Evolutionary conservation across 1,140 invertebrate genomes (phyloP), one percentile per base, ranked within the genome.

Genomic region (Rhynchophorus ferrugineus): DNA sequence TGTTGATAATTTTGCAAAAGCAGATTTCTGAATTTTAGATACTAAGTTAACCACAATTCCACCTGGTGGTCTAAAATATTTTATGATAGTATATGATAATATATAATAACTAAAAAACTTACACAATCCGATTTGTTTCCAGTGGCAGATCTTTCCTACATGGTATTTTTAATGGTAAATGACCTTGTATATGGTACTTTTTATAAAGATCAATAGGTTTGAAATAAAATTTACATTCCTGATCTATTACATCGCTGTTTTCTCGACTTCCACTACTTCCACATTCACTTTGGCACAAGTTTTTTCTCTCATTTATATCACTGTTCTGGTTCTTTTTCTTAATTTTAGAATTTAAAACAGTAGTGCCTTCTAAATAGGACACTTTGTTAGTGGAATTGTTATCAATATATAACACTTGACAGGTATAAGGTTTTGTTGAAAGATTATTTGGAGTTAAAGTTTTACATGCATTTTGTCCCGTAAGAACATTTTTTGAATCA

Each of bases 201-300:
- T 37, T 48, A 9, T 54, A 44, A 42, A 53, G 44, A 49, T 64
- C 61, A 44, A 64, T 62, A 5, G 62, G 62, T 49, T 64, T 64
- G 44, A 64, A 64, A 49, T 64, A 64, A 33, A 49, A 55, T 8
- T 49, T 49, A 18, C 54, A 61, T 41, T 64, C 62, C 18, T 58
- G 57, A 35, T 64, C 62, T 24, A 62, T 64, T 39, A 53, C 56
- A 49, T 62, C 56, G 56, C 59, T 62, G 17, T 57, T 56, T 44
- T 60, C 57, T 45, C 57, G 53, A 35, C 16, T 7, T 13, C 17
- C 18, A 29, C 41, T 39, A 11, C 16, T 14, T 3, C 29, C 33
- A 13, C 42, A 37, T 24, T 50, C 24, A 24, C 42, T 16, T 42
- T 53, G 5, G 18, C 14, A 38, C n/a, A 51, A 3, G 35, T 11